phyloP scores from a whole-genome alignment of 2,797 vertebrate species.

The Microcaecilia unicolor region DNA sequence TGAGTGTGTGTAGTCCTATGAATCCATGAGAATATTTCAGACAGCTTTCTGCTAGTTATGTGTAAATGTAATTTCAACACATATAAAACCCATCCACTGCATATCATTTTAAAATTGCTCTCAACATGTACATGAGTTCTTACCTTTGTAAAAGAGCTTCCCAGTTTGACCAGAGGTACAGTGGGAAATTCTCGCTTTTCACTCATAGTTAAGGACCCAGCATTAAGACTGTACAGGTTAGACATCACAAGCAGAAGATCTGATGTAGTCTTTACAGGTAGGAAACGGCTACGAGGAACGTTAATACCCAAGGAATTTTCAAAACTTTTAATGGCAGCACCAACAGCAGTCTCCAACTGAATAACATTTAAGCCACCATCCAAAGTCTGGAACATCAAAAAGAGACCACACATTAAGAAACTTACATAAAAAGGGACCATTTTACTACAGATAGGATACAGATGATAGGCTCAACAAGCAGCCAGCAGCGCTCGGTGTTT shows the following conservation, averaged over 20 bases:
- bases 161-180: slow-evolving; percentile 92
- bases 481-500: no score
- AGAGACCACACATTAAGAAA: no score
- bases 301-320: slow-evolving; percentile 94
- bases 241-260: slow-evolving; percentile 97
- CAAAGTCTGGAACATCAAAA: slow-evolving; percentile 76
- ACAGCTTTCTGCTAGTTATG: no score
- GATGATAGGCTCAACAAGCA: no score
- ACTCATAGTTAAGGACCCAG: slow-evolving; percentile 92
- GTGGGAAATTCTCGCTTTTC: slow-evolving; percentile 90
- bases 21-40: no score
- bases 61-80: no score
- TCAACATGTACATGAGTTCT: no score
- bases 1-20: no score
- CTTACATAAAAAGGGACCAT: no score
- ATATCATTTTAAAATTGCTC: no score
- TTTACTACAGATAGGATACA: no score
- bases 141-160: slow-evolving; percentile 96
- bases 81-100: no score
- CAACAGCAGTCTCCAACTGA: slow-evolving; percentile 95
- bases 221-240: slow-evolving; percentile 92
- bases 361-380: slow-evolving; percentile 90
- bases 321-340: slow-evolving; percentile 94
- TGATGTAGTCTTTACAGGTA: slow-evolving; percentile 95
- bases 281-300: slow-evolving; percentile 92